phyloP scores from a whole-genome alignment of 2,113 vertebrate species.

The Colistium nudipinnis region DNA sequence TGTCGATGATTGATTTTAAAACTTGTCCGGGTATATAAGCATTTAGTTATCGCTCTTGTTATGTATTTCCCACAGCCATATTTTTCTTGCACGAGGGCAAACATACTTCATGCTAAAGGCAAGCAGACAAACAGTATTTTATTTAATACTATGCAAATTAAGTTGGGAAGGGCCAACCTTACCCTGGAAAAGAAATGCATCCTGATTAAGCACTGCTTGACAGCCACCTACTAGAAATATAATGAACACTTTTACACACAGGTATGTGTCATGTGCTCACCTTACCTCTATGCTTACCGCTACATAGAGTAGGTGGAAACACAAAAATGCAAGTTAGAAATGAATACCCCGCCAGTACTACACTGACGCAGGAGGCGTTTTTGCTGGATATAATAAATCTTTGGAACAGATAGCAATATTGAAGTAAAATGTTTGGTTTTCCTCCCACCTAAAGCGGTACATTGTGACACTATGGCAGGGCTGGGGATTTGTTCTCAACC shows the following conservation, averaged over 20 bases:
- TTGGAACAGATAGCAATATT: not conserved
- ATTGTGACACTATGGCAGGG: not conserved
- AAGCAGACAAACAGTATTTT: no score
- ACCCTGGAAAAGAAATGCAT: no score
- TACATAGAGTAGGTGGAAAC: no score
- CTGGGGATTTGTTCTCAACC: not conserved
- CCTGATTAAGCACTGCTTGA: no score
- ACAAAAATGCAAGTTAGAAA: no score
- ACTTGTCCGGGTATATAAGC: slow-evolving; percentile 17
- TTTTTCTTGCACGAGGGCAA: slow-evolving; percentile 2
- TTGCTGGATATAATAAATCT: not conserved
- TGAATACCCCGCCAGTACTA: not conserved
- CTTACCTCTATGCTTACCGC: no score
- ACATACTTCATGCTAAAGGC: not conserved
- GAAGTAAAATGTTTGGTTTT: not conserved
- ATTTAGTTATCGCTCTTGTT: not conserved
- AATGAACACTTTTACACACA: no score
- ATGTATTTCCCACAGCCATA: not conserved
- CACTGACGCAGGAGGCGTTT: not conserved
- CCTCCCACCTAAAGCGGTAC: not conserved
- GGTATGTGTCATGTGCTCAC: no score
- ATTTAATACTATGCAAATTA: no score
- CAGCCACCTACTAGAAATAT: no score
- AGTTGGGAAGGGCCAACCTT: no score
- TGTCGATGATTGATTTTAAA: slow-evolving; percentile 15